Evolutionary conservation across 2,797 vertebrate species (phyloP).

Genomic region (Sebastes cheni): DNA sequence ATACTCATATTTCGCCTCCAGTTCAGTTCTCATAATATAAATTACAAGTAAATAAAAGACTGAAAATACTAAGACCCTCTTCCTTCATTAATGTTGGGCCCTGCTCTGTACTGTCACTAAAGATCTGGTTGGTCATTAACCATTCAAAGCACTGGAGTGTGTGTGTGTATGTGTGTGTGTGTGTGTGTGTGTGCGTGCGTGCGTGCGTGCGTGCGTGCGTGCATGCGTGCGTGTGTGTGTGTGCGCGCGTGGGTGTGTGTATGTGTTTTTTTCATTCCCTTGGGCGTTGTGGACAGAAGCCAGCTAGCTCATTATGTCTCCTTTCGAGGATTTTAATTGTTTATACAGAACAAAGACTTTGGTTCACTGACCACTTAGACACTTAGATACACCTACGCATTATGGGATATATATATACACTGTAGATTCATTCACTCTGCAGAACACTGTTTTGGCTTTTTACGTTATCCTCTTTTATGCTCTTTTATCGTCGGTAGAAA

Average conservation of each 20-base stretch:
- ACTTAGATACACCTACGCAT: not conserved
- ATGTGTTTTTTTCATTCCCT: constrained; percentile 22
- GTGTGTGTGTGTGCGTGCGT: constrained; percentile 11
- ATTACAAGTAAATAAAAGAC: constrained; percentile 13
- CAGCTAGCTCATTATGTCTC: constrained; percentile 55
- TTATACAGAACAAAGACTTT: constrained; percentile 61
- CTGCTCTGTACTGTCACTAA: constrained; percentile 41
- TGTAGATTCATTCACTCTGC: not conserved
- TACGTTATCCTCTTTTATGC: not conserved
- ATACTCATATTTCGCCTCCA: constrained; percentile 15
- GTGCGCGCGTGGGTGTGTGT: constrained; percentile 19
- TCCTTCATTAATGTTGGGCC: constrained; percentile 34
- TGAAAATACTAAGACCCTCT: constrained; percentile 3
- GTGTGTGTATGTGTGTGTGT: constrained; percentile 12
- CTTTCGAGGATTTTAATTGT: constrained; percentile 59
- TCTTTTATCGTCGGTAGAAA: not conserved
- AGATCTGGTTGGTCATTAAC: constrained; percentile 57
- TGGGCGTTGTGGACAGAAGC: constrained; percentile 50
- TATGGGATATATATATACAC: not conserved
- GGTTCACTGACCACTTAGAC: constrained; percentile 14
- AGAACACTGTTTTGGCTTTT: not conserved
- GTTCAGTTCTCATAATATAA: constrained; percentile 18
- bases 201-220: constrained; percentile 10
- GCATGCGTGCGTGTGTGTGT: constrained; percentile 3
- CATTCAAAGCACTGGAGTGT: constrained; percentile 40